Base-by-base conservation (phyloP, 2,888 invertebrate species). In the Eutolmus rufibarbis region DNA sequence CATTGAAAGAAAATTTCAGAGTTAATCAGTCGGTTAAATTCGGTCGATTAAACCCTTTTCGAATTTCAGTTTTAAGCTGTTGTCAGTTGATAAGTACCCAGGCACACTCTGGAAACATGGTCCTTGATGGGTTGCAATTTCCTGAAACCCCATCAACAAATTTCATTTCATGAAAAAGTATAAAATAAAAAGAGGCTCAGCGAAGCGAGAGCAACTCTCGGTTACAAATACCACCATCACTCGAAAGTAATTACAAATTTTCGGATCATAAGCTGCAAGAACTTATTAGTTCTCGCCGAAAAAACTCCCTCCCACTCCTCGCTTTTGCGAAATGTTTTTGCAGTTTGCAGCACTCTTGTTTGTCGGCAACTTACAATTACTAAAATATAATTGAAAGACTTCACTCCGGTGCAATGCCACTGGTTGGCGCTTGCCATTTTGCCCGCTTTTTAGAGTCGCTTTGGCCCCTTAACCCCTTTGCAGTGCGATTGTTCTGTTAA, bases 191-290 rank as follows among this genome's bases (percentile, higher is more conserved):
- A 16, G 43, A 14, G 43, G 66, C 8, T 12, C 28, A 66, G 9
- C 4, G 28, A 9, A 66, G 28, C 66, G 23, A 14, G 28, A 66
- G 12, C 23, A 66, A 66, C 23, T 66, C 19, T 28, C 19, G 14
- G 66, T 66, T 66, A 28, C 66, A 66, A 66, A 12, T 28, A 28
- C 66, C 28, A 66, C 19, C 66, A 12, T 19, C 66, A 66, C 12
- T 19, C 8, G 66, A 79, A 79, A 79, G 79, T 51, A 79, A 79
- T 79, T 79, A 51, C 31, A 79, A 51, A 79, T 79, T 79, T 51
- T 51, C 23, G 31, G 78, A 79, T 46, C 78, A 40, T 1, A 43
- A 79, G 19, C 31, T 79, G 51, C 40, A 51, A 46, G 79, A 79
- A 79, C 16, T 79, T 79, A 28, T 79, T 12, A 79, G 79, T 79